Base-by-base conservation (phyloP, 2,888 invertebrate genomes). In the Minunthozetes semirufus region DNA sequence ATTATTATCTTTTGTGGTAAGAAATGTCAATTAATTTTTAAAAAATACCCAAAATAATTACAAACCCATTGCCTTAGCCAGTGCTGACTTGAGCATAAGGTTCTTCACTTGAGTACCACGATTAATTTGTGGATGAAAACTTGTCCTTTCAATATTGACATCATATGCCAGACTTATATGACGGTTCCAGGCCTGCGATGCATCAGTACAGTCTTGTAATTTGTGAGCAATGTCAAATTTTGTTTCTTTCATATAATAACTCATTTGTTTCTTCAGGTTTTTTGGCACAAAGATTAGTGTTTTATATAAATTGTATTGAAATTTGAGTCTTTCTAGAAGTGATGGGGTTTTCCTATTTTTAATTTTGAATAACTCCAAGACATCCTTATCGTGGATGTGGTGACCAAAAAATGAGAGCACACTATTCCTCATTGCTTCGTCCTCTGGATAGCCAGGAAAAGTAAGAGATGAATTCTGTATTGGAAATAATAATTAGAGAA, bases 371-470 rank as follows among this genome's bases (percentile, higher is more conserved):
- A 29, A 8, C 1, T 50, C 22, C 5, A 72, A 25, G 15, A 72
- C 53, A 56, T 72, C 72, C 6, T 42, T 1, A 19, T 72, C 72
- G 2, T 50, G 33, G 9, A 72, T 46, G 2, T 53, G 46, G 27
- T 50, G 72, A 2, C 72, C 72, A 29, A 72, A 72, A 2, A 72
- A 17, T 11, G 46, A 27, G 11, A 72, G 11, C n/a, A 72, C 59
- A 4, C 19, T 19, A 6, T 46, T n/a, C 9, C 15, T 56, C 1
- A n/a, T 3, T 13, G 4, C 9, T 8, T 50, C 48, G 5, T 15
- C 11, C 1, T 53, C 33, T 4, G 72, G 72, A 56, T 72, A 72
- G 2, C 17, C 72, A 17, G 48, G 0, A 13, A 61, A 61, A 5
- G 27, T 4, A 61, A 11, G 29, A 61, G 27, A 61, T 5, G 1